A percentile compares a stretch with the other conserved stretches of the same genome.
phyloP scores from a whole-genome alignment of 1,140 invertebrate species.

The Drosophila prosaltans region DNA sequence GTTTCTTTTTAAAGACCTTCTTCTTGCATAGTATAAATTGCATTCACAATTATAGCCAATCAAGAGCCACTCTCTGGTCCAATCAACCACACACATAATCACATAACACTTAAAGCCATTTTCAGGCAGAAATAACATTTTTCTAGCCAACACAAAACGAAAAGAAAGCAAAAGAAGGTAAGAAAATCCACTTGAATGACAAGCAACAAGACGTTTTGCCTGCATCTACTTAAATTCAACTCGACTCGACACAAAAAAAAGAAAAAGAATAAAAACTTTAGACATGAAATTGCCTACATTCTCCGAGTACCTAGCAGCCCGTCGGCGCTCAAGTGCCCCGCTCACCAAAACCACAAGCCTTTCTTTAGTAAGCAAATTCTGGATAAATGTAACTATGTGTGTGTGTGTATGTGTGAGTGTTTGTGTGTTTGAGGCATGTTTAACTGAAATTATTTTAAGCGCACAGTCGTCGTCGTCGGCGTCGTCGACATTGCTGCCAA shows the following conservation, averaged over 20 bases:
- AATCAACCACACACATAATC: constrained; percentile 47
- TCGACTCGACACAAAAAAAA: neutral
- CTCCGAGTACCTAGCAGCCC: constrained; percentile 5
- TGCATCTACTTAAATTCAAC: constrained; percentile 39
- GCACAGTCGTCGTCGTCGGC: neutral
- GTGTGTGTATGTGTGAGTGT: constrained; percentile 20
- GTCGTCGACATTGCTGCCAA: neutral
- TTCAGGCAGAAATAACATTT: constrained; percentile 33
- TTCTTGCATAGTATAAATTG: constrained; percentile 16
- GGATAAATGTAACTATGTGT: constrained; percentile 3
- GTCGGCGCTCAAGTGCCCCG: neutral
- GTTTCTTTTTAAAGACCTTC: neutral
- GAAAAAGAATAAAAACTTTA: constrained; percentile 30
- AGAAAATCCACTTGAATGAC: constrained; percentile 39
- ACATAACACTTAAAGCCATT: constrained; percentile 75
- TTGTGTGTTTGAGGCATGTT: constrained; percentile 43
- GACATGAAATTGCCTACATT: constrained; percentile 57
- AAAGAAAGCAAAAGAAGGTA: neutral
- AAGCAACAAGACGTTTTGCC: constrained; percentile 29
- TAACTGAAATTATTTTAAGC: constrained; percentile 67
- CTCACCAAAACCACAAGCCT: constrained; percentile 1
- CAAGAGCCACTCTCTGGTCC: constrained; percentile 1
- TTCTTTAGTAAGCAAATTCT: constrained; percentile 44
- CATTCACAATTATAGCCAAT: constrained; percentile 18
- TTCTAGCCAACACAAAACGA: neutral